Base-by-base conservation (phyloP, 2,113 vertebrate genomes). In the Heptranchias perlo region DNA sequence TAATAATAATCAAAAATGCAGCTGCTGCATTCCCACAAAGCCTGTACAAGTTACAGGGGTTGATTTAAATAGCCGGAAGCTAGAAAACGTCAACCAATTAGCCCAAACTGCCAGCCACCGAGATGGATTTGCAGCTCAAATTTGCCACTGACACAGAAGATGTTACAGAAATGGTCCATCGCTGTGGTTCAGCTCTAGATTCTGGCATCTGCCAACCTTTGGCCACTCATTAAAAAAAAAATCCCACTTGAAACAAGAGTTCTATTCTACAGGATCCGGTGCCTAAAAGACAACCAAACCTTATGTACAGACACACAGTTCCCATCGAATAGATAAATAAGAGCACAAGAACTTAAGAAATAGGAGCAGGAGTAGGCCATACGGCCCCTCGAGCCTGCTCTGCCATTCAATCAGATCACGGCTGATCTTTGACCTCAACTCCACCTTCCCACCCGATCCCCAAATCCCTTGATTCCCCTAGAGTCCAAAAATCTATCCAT, bases 1-100 rank as follows among this genome's bases (percentile, higher is more conserved):
- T n/a, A 39, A 93, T 61, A 18, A 62, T 93, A 62, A 93, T 39
- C 89, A 62, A 62, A 93, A 62, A 39, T 62, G 89, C 89, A 93
- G 89, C 89, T 35, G 87, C 87, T 31, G 31, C 6, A 5, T 61
- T 92, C 6, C 52, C 87, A 58, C 73, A 92, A 87, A 61, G 49
- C 86, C 31, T 92, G 52, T 16, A 92, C 14, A 92, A n/a, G 52
- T 92, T n/a, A 16, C 52, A 61, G 87, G 35, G 35, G 31, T 16
- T 93, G 89, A n/a, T 61, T 39, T 39, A n/a, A 93, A 25, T 93
- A 61, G 35, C 54, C 52, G 54, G 52, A 58, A 92, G 31, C 89
- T 62, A 39, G 23, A 18, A 35, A 58, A 58, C 21, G 31, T 58
- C 54, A 91, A 58, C 87, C 87, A 91, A 91, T 58, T 91, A 58